phyloP scores from a whole-genome alignment of 2,113 vertebrate genomes.

The Oreochromis spilurus region DNA sequence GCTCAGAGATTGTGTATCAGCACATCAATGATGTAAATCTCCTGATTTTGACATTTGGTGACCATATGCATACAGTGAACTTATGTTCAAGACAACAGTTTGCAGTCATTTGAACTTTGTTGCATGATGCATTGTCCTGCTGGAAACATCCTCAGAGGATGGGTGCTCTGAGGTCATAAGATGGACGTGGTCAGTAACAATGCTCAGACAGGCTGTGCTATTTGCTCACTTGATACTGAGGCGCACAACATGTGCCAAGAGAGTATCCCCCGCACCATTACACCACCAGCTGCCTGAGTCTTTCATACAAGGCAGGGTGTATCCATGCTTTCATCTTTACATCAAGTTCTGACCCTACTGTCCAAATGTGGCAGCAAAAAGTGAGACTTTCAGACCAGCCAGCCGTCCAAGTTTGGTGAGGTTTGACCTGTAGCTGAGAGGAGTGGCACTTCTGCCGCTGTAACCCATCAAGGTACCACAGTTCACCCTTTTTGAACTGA shows the following conservation, averaged over 20 bases:
- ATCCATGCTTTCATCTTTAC: neutral
- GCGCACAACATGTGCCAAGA: neutral
- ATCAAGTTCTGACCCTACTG: neutral
- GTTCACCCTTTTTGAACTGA: neutral
- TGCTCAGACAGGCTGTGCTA: neutral
- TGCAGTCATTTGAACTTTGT: neutral
- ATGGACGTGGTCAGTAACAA: neutral
- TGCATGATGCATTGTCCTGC: neutral
- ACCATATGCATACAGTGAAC: neutral
- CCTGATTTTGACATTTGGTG: neutral
- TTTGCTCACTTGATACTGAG: neutral
- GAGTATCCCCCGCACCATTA: neutral
- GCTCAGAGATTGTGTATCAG: neutral
- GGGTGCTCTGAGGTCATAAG: neutral
- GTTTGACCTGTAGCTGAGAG: neutral
- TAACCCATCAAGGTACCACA: neutral
- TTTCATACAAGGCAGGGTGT: neutral
- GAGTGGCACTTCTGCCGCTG: neutral
- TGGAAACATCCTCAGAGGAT: neutral
- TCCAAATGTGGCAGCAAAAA: neutral
- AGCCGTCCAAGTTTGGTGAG: neutral
- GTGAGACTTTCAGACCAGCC: neutral
- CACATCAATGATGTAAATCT: neutral
- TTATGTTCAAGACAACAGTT: neutral
- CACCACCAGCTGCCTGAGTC: neutral